Evolutionary conservation across 2,797 vertebrate genomes (phyloP), one percentile per base, ranked within the genome.

Genomic region (Takifugu ocellatus): DNA sequence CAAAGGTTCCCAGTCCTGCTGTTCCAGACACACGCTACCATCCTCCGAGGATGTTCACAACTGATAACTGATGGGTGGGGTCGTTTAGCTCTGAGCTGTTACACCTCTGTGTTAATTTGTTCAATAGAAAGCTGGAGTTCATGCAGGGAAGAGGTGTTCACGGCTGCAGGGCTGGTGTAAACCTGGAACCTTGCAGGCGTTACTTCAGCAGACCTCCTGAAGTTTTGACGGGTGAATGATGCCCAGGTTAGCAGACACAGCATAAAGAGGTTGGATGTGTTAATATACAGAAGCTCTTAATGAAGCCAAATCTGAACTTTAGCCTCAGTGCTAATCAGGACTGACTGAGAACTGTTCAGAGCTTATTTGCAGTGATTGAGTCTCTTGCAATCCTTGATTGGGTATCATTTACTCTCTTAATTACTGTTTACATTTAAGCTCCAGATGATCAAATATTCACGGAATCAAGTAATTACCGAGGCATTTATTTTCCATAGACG

Each of bases 341-440:
- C 39, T 44, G 24, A 53, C 36, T 66, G 21, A 45, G 54, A 68
- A 63, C 45, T 0, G 65, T 60, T 70, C 64, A 26, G 21, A 27
- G 17, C 42, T 50, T 61, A 45, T 63, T 61, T 56, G 48, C 42
- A 33, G 31, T 50, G 57, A 77, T 61, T 70, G 58, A 66, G 45
- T 17, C 59, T 72, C 63, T 71, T 7, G 27, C 81, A 50, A 49
- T 43, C 45, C 29, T 59, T 76, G 68, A 74, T 77, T 72, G 61
- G 49, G 17, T 74, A 52, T 76, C 61, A 77, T 71, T 82, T 81
- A 68, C 65, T 63, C 16, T 12, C 64, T 62, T 79, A 79, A 79
- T 83, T 75, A 69, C 56, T 80, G 67, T 78, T 84, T 78, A 81
- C 57, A 52, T 60, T 39, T 36, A 25, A 17, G 24, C 62, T 54